phyloP scores from a whole-genome alignment of 2,113 vertebrate genomes.

The Centropus unirufus region DNA sequence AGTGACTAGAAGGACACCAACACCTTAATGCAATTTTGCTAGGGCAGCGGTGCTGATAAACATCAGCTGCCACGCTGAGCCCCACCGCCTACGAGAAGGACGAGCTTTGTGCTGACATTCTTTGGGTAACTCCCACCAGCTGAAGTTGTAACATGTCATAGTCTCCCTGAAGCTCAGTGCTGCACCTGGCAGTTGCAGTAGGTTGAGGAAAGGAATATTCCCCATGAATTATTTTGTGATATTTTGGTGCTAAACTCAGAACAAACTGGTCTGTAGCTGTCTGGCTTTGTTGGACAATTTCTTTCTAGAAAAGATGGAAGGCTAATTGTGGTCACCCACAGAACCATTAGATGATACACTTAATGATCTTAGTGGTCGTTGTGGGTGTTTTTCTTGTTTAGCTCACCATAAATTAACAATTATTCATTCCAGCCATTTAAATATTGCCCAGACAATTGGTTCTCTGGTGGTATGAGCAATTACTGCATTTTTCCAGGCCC shows the following conservation, averaged over 20 bases:
- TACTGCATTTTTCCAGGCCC: neutral
- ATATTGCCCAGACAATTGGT: neutral
- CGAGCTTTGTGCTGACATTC: neutral
- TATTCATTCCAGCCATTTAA: constrained; percentile 9
- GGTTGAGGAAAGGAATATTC: neutral
- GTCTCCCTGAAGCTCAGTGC: accelerated
- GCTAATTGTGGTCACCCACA: constrained; percentile 64
- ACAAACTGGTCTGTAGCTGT: neutral
- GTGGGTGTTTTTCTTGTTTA: constrained; percentile 36
- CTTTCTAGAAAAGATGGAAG: constrained; percentile 15
- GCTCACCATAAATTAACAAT: constrained; percentile 32
- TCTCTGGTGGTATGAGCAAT: neutral
- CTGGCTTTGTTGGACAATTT: constrained; percentile 28
- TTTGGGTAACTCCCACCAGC: neutral
- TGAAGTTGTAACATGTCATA: accelerated
- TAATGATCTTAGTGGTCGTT: neutral
- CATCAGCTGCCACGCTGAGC: neutral
- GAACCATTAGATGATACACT: neutral
- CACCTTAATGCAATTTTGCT: neutral
- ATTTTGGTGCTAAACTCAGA: neutral
- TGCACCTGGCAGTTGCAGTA: neutral
- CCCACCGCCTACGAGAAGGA: accelerated
- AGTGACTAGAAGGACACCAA: neutral
- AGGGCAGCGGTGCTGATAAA: no score
- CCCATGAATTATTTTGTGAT: neutral